Conservation (phyloP, 2,113 vertebrate species). For the Silurus glanis region DNA sequence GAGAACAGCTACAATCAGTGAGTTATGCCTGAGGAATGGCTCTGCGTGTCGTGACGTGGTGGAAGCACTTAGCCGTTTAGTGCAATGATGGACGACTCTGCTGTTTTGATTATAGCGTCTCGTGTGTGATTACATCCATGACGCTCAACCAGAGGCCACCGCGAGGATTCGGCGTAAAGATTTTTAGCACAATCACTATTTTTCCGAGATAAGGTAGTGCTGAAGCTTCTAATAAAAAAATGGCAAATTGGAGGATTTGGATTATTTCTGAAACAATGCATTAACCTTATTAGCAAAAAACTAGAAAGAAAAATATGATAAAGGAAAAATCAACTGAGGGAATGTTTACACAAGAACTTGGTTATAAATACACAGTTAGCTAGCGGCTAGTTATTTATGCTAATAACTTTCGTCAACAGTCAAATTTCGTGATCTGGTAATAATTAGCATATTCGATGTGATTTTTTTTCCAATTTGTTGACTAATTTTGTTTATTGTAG, state of each 20-base stretch:
- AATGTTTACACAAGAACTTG: neutral
- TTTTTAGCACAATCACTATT: neutral
- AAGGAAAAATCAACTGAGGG: too few species aligned
- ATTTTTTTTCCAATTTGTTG: neutral
- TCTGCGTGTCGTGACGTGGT: slow-evolving; percentile 24
- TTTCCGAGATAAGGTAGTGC: neutral
- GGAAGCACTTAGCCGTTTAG: slow-evolving; percentile 17
- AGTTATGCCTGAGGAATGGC: slow-evolving; percentile 47
- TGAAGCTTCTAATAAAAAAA: neutral
- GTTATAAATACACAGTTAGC: neutral
- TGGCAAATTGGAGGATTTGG: neutral
- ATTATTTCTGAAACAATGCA: neutral
- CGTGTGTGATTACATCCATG: slow-evolving; percentile 28
- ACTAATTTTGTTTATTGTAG: neutral
- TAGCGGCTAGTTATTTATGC: neutral
- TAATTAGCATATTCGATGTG: neutral
- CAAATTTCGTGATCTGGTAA: neutral
- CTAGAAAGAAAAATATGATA: too few species aligned
- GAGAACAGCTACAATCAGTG: slow-evolving; percentile 9
- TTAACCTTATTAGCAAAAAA: neutral
- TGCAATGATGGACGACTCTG: neutral
- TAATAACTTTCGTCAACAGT: neutral
- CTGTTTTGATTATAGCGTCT: slow-evolving; percentile 28
- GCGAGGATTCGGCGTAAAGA: neutral
- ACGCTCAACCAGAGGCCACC: neutral